phyloP scores from a whole-genome alignment of 2,888 invertebrate genomes.

The Aelia acuminata region DNA sequence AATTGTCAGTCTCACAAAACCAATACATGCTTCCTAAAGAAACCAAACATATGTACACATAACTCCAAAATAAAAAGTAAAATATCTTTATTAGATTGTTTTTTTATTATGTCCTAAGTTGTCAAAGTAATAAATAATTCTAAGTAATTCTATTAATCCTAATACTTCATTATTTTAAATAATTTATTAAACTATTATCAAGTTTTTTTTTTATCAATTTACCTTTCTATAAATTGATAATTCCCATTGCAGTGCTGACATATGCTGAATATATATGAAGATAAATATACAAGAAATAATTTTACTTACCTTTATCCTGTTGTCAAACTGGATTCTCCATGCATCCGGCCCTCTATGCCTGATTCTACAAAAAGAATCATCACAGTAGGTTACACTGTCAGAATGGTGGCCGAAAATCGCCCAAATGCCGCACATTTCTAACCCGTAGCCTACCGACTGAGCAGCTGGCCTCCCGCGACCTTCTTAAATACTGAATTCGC shows the following conservation, averaged over 20 bases:
- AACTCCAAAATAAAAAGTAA: neutral
- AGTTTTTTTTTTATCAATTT: too few relatives aligned
- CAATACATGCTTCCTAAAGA: conserved; percentile 75
- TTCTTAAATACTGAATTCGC: conserved; percentile 9
- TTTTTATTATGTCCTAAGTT: neutral
- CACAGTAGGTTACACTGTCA: conserved; percentile 72
- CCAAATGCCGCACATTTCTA: conserved; percentile 85
- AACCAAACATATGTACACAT: conserved; percentile 49
- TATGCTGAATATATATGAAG: too few relatives aligned
- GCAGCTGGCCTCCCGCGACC: neutral
- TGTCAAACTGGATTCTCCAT: conserved; percentile 80
- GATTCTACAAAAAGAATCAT: conserved; percentile 77
- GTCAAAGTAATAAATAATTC: neutral
- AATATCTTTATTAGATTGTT: neutral
- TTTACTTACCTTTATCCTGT: conserved; percentile 75
- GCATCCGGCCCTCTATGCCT: conserved; percentile 83
- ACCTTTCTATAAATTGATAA: neutral
- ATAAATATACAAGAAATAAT: neutral
- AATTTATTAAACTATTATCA: neutral
- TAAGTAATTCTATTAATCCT: neutral
- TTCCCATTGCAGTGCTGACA: neutral
- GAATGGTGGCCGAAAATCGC: conserved; percentile 78
- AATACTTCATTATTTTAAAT: neutral
- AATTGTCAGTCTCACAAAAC: conserved; percentile 80
- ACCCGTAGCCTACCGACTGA: neutral